A percentile compares a stretch with the other conserved stretches of the same genome.
Conservation (phyloP, 2,797 vertebrate genomes). For the Leptodactylus fallax region DNA sequence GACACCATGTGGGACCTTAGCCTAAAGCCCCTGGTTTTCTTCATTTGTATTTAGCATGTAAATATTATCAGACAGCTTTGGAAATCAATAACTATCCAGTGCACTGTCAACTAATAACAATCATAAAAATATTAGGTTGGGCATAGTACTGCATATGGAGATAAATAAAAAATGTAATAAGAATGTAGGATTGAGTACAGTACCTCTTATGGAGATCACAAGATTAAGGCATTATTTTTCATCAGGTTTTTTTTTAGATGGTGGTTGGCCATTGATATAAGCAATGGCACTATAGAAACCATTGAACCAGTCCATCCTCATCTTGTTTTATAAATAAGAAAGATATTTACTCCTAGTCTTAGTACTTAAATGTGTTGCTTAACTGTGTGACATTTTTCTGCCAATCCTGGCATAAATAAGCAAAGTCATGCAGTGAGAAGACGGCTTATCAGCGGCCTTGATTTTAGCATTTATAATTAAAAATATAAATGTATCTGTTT, state of each 20-base stretch:
- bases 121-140: no score
- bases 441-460: slow-evolving; percentile 69
- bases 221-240: neutral
- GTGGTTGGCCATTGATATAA: neutral
- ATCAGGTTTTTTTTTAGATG: neutral
- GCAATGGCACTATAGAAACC: neutral
- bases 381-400: slow-evolving; percentile 44
- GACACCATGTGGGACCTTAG: no score
- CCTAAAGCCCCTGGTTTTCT: no score
- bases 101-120: no score
- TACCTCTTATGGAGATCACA: neutral
- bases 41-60: no score
- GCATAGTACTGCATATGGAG: no score
- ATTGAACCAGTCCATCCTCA: neutral
- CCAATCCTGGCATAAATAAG: slow-evolving; percentile 67
- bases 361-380: slow-evolving; percentile 27
- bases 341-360: slow-evolving; percentile 29
- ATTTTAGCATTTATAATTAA: slow-evolving; percentile 72
- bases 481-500: slow-evolving; percentile 71
- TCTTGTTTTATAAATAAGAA: slow-evolving; percentile 34
- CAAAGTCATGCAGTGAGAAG: slow-evolving; percentile 65
- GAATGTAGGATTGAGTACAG: neutral
- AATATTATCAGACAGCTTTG: no score
- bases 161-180: neutral
- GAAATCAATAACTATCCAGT: no score